Evolutionary conservation across 2,797 vertebrate genomes (phyloP).

Genomic region (Phoebastria nigripes): DNA sequence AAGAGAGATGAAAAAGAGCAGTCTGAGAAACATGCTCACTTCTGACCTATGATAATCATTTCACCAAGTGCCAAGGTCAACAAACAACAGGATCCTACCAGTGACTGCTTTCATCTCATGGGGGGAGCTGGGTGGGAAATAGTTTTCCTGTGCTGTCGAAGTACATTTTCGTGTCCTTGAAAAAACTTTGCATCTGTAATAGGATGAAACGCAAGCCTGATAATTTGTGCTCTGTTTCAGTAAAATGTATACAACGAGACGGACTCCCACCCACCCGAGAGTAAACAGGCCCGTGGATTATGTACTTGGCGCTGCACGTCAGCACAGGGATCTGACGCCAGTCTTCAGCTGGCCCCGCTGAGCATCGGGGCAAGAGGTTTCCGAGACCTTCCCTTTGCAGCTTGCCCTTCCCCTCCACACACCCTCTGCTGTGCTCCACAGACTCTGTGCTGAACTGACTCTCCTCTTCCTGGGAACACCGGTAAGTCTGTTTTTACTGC

Average conservation of each 20-base stretch:
- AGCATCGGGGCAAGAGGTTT: neutral
- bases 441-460: neutral
- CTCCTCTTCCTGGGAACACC: neutral
- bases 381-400: neutral
- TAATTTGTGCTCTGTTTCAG: neutral
- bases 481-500: neutral
- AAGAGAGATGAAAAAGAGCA: slow-evolving; percentile 30
- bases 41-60: slow-evolving; percentile 38
- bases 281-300: neutral
- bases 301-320: neutral
- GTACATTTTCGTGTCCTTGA: neutral
- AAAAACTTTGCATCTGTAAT: neutral
- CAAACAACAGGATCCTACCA: slow-evolving; percentile 49
- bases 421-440: neutral
- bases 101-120: slow-evolving; percentile 46
- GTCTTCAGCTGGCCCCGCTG: neutral
- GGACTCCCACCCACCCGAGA: neutral
- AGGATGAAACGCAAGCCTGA: neutral
- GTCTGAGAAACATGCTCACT: slow-evolving; percentile 37
- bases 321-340: neutral
- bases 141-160: slow-evolving; percentile 14
- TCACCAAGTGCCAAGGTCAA: slow-evolving; percentile 14
- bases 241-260: fast-evolving
- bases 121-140: slow-evolving; percentile 37
- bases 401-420: neutral